Evolutionary conservation across 2,113 vertebrate genomes (phyloP).

Genomic region (Fulmarus glacialis): DNA sequence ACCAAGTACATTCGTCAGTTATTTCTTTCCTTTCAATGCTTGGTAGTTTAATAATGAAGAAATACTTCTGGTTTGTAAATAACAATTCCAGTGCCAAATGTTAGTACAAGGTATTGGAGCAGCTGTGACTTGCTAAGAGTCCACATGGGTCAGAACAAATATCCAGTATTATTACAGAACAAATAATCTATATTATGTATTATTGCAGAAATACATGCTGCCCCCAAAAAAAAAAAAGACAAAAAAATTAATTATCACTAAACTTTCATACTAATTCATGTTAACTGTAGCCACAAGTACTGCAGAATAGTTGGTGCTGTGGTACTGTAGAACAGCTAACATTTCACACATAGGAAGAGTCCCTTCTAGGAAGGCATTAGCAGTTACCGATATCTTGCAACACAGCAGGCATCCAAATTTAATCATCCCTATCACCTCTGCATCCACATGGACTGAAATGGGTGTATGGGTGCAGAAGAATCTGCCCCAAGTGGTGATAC

Average conservation of each 20-base stretch:
- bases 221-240: background rate
- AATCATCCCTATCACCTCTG: background rate
- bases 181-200: background rate
- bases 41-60: slow-evolving; percentile 65
- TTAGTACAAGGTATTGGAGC: slow-evolving; percentile 70
- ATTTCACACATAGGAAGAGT: background rate
- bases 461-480: background rate
- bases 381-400: background rate
- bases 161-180: background rate
- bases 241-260: background rate
- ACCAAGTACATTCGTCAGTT: slow-evolving; percentile 35
- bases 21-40: slow-evolving; percentile 28
- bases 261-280: background rate
- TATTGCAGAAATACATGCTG: background rate
- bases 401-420: background rate
- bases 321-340: background rate
- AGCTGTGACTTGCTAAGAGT: slow-evolving; percentile 55
- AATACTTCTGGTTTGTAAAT: slow-evolving; percentile 69
- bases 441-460: background rate
- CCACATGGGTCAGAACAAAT: background rate
- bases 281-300: background rate
- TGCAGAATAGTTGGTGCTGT: background rate
- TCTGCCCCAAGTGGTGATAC: background rate
- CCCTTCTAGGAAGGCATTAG: background rate
- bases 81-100: slow-evolving; percentile 71